Evolutionary conservation across 2,797 vertebrate species (phyloP).

Genomic region (Cetoscarus ocellatus): DNA sequence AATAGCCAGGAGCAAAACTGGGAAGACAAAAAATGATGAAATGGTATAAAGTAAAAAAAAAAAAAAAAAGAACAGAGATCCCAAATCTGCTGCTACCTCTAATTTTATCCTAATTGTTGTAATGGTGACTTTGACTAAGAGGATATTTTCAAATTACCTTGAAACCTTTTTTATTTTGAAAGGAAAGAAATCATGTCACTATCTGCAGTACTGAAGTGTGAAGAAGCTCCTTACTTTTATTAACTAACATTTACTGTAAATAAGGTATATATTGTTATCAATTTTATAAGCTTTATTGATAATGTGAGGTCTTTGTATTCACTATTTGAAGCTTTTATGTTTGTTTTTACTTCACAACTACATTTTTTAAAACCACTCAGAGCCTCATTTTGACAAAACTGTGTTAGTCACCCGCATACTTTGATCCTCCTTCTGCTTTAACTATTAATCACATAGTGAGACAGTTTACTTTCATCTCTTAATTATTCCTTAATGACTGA

Average conservation of each 20-base stretch:
- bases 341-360: slow-evolving; percentile 51
- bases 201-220: slow-evolving; percentile 76
- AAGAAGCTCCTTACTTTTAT: slow-evolving; percentile 76
- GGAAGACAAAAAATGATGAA: slow-evolving; percentile 73
- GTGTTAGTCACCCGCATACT: neutral
- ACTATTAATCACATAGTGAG: slow-evolving; percentile 9
- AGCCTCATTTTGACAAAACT: slow-evolving; percentile 52
- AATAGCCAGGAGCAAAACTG: slow-evolving; percentile 68
- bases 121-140: slow-evolving; percentile 72
- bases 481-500: slow-evolving; percentile 12
- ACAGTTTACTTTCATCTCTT: slow-evolving; percentile 7
- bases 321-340: slow-evolving; percentile 65
- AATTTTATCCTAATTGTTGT: slow-evolving; percentile 85
- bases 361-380: slow-evolving; percentile 76
- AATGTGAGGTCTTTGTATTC: slow-evolving; percentile 81
- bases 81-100: slow-evolving; percentile 99
- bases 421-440: slow-evolving; percentile 5
- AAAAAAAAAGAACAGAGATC: slow-evolving; percentile 74
- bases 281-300: slow-evolving; percentile 86
- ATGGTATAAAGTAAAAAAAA: slow-evolving; percentile 36
- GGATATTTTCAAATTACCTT: slow-evolving; percentile 85
- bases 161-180: slow-evolving; percentile 62
- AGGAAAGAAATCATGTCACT: slow-evolving; percentile 67
- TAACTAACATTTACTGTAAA: slow-evolving; percentile 80
- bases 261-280: slow-evolving; percentile 82